phyloP scores from a whole-genome alignment of 2,888 invertebrate species.

The Torymus aiolomorphi region DNA sequence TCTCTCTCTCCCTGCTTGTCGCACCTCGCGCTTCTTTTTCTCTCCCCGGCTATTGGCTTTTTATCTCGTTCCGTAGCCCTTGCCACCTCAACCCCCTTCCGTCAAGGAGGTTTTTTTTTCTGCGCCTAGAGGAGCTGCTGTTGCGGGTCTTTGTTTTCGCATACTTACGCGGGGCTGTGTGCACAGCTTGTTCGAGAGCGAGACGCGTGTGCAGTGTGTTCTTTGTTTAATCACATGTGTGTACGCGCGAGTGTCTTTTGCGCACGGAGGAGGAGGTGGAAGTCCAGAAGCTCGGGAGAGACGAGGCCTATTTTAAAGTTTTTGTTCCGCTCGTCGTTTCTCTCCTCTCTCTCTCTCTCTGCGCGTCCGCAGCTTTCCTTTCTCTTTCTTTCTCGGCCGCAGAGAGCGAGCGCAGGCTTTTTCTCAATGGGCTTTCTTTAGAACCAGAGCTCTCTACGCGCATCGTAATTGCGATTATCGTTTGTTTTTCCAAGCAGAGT shows the following conservation, averaged over 20 bases:
- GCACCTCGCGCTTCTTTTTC: conserved; percentile 2
- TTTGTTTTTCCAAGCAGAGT: background rate
- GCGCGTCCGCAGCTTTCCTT: background rate
- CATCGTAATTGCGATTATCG: conserved; percentile 3
- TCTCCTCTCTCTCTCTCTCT: no score
- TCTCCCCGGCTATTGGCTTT: conserved; percentile 13
- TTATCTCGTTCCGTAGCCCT: conserved; percentile 27
- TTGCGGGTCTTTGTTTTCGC: background rate
- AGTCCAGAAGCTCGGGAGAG: background rate
- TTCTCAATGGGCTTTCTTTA: background rate
- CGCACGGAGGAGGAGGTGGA: background rate
- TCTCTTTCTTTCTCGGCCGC: background rate
- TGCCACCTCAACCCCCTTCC: background rate
- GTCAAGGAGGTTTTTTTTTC: background rate
- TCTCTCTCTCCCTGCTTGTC: background rate
- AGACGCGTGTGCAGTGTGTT: no score
- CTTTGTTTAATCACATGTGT: conserved; percentile 22
- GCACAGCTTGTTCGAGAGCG: no score
- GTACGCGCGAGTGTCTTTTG: conserved; percentile 1
- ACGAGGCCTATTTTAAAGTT: conserved; percentile 35
- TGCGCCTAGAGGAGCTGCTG: background rate
- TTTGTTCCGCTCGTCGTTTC: conserved; percentile 8
- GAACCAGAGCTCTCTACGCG: background rate
- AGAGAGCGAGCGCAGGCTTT: background rate
- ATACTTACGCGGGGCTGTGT: no score